Percentiles rank a stretch among this genome's conserved stretches.
These are phyloP conservation scores for Pogonocichla stellata DNA, from an alignment of 2,113 vertebrate species.

Conservation along the genomic window DNA sequence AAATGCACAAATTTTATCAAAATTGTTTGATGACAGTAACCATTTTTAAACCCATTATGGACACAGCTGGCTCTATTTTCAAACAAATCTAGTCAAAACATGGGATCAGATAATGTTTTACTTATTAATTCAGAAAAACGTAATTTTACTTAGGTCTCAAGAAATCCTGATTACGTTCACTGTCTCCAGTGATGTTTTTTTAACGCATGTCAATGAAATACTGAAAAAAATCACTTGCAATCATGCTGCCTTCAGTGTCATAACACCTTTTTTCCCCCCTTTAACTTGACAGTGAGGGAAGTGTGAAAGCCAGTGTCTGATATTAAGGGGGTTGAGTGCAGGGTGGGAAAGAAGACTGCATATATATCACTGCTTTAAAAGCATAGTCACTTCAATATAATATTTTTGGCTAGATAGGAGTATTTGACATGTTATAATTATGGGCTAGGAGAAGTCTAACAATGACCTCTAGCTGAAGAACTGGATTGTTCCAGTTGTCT, in stretches of 20 bases:
- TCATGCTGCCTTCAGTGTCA: rapidly evolving
- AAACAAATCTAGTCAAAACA: not conserved
- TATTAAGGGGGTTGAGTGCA: not conserved
- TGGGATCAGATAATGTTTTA: not conserved
- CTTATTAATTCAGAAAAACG: not conserved
- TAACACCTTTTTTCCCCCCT: not conserved
- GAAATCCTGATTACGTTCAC: not conserved
- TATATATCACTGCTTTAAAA: not conserved
- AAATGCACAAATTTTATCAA: not conserved
- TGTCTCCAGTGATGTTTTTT: not conserved
- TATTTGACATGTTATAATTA: not conserved
- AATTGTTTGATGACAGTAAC: not conserved
- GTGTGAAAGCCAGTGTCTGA: not conserved
- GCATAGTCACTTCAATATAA: not conserved
- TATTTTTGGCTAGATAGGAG: not conserved
- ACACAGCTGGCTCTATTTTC: not conserved
- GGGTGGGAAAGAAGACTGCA: not conserved
- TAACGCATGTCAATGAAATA: not conserved
- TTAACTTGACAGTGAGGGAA: not conserved
- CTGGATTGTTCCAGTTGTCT: not conserved
- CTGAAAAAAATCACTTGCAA: not conserved
- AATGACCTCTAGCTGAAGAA: not conserved
- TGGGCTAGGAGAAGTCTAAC: not conserved
- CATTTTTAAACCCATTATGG: not conserved
- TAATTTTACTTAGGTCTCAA: not conserved